Conservation (phyloP, 2,888 invertebrate genomes). For the Apodemia duryi region DNA sequence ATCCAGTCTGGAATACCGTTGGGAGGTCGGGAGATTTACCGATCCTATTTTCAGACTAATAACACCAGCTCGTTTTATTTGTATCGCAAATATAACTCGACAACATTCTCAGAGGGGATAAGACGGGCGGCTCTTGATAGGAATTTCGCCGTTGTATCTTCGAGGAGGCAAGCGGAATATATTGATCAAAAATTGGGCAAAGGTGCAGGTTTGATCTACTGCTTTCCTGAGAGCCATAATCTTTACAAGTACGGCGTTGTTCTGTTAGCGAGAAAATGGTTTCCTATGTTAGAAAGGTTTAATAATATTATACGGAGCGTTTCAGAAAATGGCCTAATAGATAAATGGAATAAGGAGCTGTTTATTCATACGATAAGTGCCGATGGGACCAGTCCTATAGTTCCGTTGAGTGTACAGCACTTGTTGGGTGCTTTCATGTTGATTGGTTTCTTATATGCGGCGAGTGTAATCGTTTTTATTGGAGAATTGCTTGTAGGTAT, state of each 20-base stretch:
- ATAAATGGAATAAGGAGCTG: slow-evolving; percentile 70
- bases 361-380: slow-evolving; percentile 47
- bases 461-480: slow-evolving; percentile 56
- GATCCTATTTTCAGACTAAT: slow-evolving; percentile 71
- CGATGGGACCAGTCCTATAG: slow-evolving; percentile 51
- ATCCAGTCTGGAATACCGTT: slow-evolving; percentile 62
- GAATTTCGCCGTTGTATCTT: slow-evolving; percentile 68
- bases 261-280: slow-evolving; percentile 65
- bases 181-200: slow-evolving; percentile 65
- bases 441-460: slow-evolving; percentile 60
- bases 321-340: slow-evolving; percentile 69
- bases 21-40: slow-evolving; percentile 72
- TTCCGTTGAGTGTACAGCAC: slow-evolving; percentile 60
- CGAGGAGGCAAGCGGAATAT: slow-evolving; percentile 66
- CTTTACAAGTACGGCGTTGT: slow-evolving; percentile 75
- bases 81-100: slow-evolving; percentile 67
- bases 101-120: slow-evolving; percentile 62
- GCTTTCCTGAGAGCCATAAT: slow-evolving; percentile 66
- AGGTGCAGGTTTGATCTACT: slow-evolving; percentile 62
- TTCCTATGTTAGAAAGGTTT: slow-evolving; percentile 63
- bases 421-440: slow-evolving; percentile 71
- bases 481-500: slow-evolving; percentile 43
- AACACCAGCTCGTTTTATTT: slow-evolving; percentile 70
- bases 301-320: slow-evolving; percentile 69
- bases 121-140: slow-evolving; percentile 53